Conservation (phyloP, 64 coral and sea anemone genomes). For the Montipora foliosa region DNA sequence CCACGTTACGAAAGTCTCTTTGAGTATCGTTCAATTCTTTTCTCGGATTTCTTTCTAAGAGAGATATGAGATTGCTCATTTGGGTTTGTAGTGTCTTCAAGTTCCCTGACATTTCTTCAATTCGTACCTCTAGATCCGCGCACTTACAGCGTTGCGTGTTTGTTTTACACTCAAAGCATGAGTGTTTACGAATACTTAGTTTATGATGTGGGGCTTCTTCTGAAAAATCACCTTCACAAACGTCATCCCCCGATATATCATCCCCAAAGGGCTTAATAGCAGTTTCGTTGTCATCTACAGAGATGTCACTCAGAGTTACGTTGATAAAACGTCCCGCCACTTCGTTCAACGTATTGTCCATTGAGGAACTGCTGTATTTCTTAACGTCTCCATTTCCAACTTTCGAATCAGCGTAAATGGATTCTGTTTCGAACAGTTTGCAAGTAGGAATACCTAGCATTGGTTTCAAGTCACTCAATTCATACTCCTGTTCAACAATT, state of each 20-base stretch:
- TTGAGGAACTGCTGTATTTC: constrained; percentile 17
- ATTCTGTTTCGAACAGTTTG: constrained; percentile 10
- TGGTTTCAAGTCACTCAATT: constrained; percentile 53
- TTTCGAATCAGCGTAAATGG: not conserved
- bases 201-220: constrained; percentile 41
- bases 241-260: not conserved
- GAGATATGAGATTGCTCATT: constrained; percentile 36
- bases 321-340: constrained; percentile 20
- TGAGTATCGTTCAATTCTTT: not conserved
- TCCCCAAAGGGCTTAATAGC: not conserved
- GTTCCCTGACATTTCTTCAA: constrained; percentile 48
- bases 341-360: not conserved
- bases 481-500: constrained; percentile 3
- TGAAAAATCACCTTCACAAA: not conserved
- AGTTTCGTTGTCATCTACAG: not conserved
- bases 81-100: constrained; percentile 57
- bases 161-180: constrained; percentile 34
- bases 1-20: not conserved
- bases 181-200: not conserved
- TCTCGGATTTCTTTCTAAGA: not conserved
- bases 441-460: constrained; percentile 30
- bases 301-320: constrained; percentile 14
- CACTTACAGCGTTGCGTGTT: not conserved
- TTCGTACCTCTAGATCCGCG: not conserved
- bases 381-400: constrained; percentile 33